Conservation (phyloP, 2,888 invertebrate genomes). For the Hemaris fuciformis region DNA sequence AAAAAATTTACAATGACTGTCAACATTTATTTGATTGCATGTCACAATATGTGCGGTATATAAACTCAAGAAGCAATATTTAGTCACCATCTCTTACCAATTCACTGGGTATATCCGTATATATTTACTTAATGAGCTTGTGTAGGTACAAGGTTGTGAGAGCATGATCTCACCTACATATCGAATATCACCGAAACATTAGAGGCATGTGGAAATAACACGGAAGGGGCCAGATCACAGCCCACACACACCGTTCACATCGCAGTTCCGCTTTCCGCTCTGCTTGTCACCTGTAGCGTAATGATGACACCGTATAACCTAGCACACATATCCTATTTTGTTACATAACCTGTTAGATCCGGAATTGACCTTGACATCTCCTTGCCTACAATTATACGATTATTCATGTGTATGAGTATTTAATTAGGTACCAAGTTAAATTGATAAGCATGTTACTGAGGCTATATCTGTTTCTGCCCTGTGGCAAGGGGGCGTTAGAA, state of each 20-base stretch:
- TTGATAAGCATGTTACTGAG: too few relatives aligned
- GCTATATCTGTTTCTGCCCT: too few relatives aligned
- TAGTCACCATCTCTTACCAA: neutral
- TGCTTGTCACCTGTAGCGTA: conserved; percentile 37
- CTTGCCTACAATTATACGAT: neutral
- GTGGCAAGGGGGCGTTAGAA: too few relatives aligned
- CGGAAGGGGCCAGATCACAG: conserved; percentile 40
- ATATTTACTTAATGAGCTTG: neutral
- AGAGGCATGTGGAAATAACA: conserved; percentile 55
- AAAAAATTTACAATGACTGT: neutral
- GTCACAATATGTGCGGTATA: neutral
- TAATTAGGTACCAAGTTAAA: too few relatives aligned
- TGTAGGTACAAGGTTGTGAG: conserved; percentile 27
- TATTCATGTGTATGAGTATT: neutral
- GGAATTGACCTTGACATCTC: neutral
- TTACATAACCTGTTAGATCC: neutral
- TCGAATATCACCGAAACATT: conserved; percentile 61
- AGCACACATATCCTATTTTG: conserved; percentile 17
- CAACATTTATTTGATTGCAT: neutral
- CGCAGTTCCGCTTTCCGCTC: conserved; percentile 58
- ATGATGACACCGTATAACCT: conserved; percentile 29
- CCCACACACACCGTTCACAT: conserved; percentile 13
- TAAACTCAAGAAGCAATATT: neutral
- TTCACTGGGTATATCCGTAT: too few relatives aligned
- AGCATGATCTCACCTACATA: conserved; percentile 44